Evolutionary conservation across 2,797 vertebrate genomes (phyloP), one percentile per base, ranked within the genome.

Genomic region (Cyclura pinguis): DNA sequence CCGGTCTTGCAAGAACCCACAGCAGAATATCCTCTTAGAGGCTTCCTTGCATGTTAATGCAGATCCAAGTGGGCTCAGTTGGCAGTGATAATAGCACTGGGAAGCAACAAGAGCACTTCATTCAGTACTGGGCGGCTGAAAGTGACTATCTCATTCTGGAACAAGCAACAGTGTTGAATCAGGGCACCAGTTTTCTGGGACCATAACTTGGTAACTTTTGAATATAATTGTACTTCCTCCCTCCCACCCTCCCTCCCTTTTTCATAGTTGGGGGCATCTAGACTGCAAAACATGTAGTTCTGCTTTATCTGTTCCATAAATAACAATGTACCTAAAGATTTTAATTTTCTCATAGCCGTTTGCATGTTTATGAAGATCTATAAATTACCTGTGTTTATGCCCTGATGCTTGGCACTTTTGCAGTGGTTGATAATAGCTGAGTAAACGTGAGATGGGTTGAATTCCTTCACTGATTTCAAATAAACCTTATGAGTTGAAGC

Each of bases 351-450:
- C 92, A 93, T 42, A 88, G 92, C 90, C 87, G 62, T 93, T 94
- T 93, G 91, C 78, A 88, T 88, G 95, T 91, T 94, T 96, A 80
- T 29, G 0, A 93, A 92, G 95, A 85, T 92, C 92, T 94, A 72
- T 97, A 97, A 97, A 97, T 97, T 96, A 96, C 80, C 20, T 64
- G 89, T 82, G 64, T 96, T 97, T 96, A 96, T 91, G 96, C 84
- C 92, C 87, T 94, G 95, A 93, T 88, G 91, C 93, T 92, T 0
- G 8, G 93, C 94, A 94, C 93, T 97, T 96, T 95, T 89, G 95
- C 92, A 91, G 91, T 92, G 94, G 95, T 93, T 93, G 92, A 95
- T 97, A 96, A 97, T 96, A 93, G 95, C 92, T 85, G 92, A 93
- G 94, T 95, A 96, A 97, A 97, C 93, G 95, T 94, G 90, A 87